Conservation (phyloP, 2,888 invertebrate species). For the Morpho achilles region DNA sequence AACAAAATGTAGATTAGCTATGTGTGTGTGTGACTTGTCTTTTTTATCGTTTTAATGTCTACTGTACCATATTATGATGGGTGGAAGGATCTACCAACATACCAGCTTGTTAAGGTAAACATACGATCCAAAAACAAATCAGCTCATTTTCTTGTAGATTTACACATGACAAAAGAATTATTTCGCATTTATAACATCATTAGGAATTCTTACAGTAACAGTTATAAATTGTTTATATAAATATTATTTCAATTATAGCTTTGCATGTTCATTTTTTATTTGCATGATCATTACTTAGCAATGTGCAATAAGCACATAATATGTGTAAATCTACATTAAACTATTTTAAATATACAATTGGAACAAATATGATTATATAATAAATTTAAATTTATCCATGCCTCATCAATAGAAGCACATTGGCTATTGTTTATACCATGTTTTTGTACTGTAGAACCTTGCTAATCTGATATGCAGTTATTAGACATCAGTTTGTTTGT, state of each 20-base stretch:
- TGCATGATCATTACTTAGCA: slow-evolving; percentile 33
- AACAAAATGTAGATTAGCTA: slow-evolving; percentile 51
- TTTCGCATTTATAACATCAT: slow-evolving; percentile 8
- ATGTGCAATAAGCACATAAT: slow-evolving; percentile 36
- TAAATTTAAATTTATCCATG: slow-evolving; percentile 44
- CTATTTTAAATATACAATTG: slow-evolving; percentile 25
- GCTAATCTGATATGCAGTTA: slow-evolving; percentile 30
- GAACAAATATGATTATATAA: slow-evolving; percentile 26
- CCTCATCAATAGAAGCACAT: slow-evolving; percentile 67
- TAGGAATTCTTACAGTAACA: background rate
- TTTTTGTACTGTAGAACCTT: slow-evolving; percentile 46
- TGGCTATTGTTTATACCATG: slow-evolving; percentile 46
- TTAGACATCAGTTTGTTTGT: slow-evolving; percentile 14
- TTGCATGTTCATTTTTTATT: slow-evolving; percentile 13
- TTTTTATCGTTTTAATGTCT: slow-evolving; percentile 76
- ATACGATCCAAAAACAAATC: slow-evolving; percentile 56
- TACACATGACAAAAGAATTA: slow-evolving; percentile 53
- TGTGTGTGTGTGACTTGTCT: slow-evolving; percentile 75
- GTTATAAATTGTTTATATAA: background rate
- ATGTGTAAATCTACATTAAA: slow-evolving; percentile 70
- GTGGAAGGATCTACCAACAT: slow-evolving; percentile 83
- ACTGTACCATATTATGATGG: slow-evolving; percentile 74
- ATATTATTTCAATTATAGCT: slow-evolving; percentile 5
- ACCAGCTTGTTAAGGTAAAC: slow-evolving; percentile 83
- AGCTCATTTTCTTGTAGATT: slow-evolving; percentile 66